Evolutionary conservation across 1,140 invertebrate species (phyloP).

Genomic region (Belonocnema kinseyi): DNA sequence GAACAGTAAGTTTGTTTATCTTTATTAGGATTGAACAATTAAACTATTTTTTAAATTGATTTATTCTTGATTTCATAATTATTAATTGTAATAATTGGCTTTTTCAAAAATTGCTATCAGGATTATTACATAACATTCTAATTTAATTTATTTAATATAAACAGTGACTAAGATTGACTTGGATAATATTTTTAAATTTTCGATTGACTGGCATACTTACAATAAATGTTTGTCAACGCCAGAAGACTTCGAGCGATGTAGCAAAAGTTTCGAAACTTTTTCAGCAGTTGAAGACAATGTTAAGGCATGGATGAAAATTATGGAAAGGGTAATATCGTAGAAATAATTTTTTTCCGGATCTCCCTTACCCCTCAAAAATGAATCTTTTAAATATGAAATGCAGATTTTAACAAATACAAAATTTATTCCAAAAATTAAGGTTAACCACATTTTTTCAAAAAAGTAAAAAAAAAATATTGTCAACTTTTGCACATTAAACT

Average conservation of each 20-base stretch:
- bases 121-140: no score
- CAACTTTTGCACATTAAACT: no score
- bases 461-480: no score
- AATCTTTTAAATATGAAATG: neutral
- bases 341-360: neutral
- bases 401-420: neutral
- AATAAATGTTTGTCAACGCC: constrained; percentile 75
- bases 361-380: neutral
- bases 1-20: constrained; percentile 64
- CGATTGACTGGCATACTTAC: constrained; percentile 76
- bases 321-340: constrained; percentile 76
- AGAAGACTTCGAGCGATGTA: constrained; percentile 72
- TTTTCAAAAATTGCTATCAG: no score
- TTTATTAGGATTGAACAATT: constrained; percentile 8
- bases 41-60: neutral
- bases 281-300: constrained; percentile 77
- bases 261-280: constrained; percentile 75
- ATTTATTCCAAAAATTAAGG: no score
- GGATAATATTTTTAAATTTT: constrained; percentile 76
- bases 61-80: no score
- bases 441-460: no score
- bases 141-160: constrained; percentile 40
- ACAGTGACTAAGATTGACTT: constrained; percentile 79
- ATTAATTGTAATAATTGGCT: neutral
- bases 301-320: constrained; percentile 80